phyloP scores from a whole-genome alignment of 2,797 vertebrate species.

The Naso thynnoides region DNA sequence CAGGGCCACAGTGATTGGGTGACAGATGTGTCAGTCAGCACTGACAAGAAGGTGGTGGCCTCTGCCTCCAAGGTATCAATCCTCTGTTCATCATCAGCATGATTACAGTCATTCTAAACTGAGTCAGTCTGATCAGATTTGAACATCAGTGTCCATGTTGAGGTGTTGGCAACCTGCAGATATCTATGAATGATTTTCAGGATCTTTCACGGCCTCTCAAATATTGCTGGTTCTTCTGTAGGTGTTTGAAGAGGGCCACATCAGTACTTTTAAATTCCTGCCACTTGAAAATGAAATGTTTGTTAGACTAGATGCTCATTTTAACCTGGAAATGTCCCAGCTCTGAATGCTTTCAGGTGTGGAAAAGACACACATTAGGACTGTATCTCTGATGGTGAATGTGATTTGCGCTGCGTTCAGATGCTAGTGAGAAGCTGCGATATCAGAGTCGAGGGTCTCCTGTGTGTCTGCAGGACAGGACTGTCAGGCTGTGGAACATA shows the following conservation, averaged over 20 bases:
- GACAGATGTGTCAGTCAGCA: slow-evolving; percentile 83
- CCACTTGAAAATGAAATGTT: no score
- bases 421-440: background rate
- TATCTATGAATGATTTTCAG: no score
- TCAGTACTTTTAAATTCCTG: no score
- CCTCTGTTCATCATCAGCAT: background rate
- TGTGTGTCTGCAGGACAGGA: slow-evolving; percentile 76
- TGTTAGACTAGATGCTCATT: no score
- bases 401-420: background rate
- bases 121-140: background rate
- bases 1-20: slow-evolving; percentile 89
- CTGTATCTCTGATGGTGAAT: no score
- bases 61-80: slow-evolving; percentile 85
- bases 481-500: slow-evolving; percentile 85
- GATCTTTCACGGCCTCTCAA: no score
- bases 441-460: background rate
- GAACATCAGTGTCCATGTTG: background rate
- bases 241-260: no score
- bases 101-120: background rate
- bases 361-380: no score
- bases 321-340: no score
- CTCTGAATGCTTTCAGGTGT: no score
- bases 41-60: slow-evolving; percentile 80
- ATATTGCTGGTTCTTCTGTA: no score
- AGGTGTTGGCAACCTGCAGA: no score